Conservation (phyloP, 2,888 invertebrate genomes). For the Pelosia muscerda region DNA sequence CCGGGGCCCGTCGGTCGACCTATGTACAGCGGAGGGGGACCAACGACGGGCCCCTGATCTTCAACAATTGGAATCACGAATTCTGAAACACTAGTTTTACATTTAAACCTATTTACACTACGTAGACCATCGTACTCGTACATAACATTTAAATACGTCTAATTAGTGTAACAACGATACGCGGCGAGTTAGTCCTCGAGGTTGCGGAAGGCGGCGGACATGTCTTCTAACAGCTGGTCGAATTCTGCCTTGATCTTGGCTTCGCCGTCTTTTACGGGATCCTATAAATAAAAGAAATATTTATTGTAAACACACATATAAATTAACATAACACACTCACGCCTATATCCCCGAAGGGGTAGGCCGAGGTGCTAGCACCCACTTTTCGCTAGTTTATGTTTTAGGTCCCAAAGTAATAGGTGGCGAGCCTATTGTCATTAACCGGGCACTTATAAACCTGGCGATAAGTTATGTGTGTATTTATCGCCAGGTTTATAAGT, state of each 20-base stretch:
- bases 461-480: too few species aligned
- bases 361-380: too few species aligned
- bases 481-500: too few species aligned
- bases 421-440: too few species aligned
- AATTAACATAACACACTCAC: too few species aligned
- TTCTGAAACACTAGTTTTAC: conserved; percentile 64
- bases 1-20: conserved; percentile 33
- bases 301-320: too few species aligned
- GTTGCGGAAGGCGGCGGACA: conserved; percentile 99
- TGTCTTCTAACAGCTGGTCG: conserved; percentile 98
- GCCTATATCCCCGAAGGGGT: too few species aligned
- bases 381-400: too few species aligned
- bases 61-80: conserved; percentile 67
- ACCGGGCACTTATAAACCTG: too few species aligned
- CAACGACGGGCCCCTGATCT: conserved; percentile 23
- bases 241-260: conserved; percentile 98
- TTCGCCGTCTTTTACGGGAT: conserved; percentile 99
- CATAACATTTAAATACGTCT: conserved; percentile 62
- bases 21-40: conserved; percentile 57
- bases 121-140: conserved; percentile 48
- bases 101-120: conserved; percentile 66
- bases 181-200: conserved; percentile 94
- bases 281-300: conserved; percentile 89
- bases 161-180: conserved; percentile 60
- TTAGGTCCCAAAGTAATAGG: too few species aligned